Evolutionary conservation across 1,140 invertebrate species (phyloP).

Genomic region (Diorhabda elongata): DNA sequence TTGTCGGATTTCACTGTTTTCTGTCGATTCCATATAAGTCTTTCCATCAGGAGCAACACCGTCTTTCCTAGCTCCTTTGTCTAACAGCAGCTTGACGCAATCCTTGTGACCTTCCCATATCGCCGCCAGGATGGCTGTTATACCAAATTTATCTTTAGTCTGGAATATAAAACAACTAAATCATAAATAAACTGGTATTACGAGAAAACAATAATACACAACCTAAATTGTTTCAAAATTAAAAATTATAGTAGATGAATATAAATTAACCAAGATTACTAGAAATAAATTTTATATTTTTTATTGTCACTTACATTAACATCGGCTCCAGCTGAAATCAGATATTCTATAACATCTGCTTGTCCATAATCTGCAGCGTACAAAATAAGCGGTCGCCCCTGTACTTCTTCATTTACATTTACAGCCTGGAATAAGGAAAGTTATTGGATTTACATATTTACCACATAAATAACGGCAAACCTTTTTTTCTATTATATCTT

Average conservation of each 20-base stretch:
- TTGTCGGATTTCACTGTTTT: conserved; percentile 87
- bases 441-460: conserved; percentile 5
- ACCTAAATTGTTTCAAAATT: too few species aligned
- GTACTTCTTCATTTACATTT: conserved; percentile 80
- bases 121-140: conserved; percentile 85
- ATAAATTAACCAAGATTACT: too few species aligned
- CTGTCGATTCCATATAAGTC: conserved; percentile 81
- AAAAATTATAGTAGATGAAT: too few species aligned
- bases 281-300: too few species aligned
- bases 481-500: conserved; percentile 81
- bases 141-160: conserved; percentile 90
- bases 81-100: conserved; percentile 82
- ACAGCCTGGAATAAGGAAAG: conserved; percentile 60
- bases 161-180: conserved; percentile 44
- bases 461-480: conserved; percentile 49
- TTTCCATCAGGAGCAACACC: conserved; percentile 82
- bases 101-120: conserved; percentile 94
- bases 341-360: conserved; percentile 81
- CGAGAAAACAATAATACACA: too few species aligned
- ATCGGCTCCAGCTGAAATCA: conserved; percentile 84
- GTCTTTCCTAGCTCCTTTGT: conserved; percentile 82
- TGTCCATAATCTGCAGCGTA: conserved; percentile 96
- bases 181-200: background rate
- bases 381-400: conserved; percentile 79
- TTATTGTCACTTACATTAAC: conserved; percentile 72